A percentile compares a stretch with the other conserved stretches of the same genome.
Evolutionary conservation across 2,797 vertebrate genomes (phyloP).

Genomic region (Leontopithecus rosalia): DNA sequence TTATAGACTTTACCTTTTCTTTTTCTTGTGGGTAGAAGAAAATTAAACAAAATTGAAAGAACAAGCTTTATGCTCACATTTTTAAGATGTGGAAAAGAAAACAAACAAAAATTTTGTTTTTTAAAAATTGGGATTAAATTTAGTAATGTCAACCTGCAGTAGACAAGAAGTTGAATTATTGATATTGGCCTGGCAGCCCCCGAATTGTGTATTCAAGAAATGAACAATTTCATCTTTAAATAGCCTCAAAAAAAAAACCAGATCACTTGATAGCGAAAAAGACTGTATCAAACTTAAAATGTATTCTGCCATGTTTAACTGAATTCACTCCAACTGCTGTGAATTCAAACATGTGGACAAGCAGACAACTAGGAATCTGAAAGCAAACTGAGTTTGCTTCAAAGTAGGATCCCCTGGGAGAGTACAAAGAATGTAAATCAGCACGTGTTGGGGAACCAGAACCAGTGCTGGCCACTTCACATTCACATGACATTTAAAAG

Average conservation of each 20-base stretch:
- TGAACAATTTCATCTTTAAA: not conserved
- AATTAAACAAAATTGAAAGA: not conserved
- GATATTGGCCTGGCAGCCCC: not conserved
- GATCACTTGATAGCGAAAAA: not conserved
- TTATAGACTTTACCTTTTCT: not conserved
- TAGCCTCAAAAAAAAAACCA: not conserved
- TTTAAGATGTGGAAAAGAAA: slow-evolving; percentile 41
- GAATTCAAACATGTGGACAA: not conserved
- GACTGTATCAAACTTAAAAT: slow-evolving; percentile 5
- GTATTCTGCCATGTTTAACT: not conserved
- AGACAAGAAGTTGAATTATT: not conserved
- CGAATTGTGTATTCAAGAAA: not conserved
- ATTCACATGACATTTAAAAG: not conserved
- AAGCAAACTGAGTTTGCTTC: not conserved
- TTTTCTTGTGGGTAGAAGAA: not conserved
- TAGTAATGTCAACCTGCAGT: not conserved
- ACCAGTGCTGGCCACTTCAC: not conserved
- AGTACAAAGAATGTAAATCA: not conserved
- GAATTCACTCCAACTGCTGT: not conserved
- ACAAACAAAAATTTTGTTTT: not conserved
- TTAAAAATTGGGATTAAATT: slow-evolving; percentile 5
- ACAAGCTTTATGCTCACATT: not conserved
- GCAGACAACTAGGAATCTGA: not conserved
- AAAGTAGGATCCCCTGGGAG: not conserved
- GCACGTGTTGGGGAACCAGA: not conserved